A percentile compares a stretch with the other conserved stretches of the same genome.
phyloP scores from a whole-genome alignment of 2,113 vertebrate genomes.

The Pseudorhombus dupliciocellatus region DNA sequence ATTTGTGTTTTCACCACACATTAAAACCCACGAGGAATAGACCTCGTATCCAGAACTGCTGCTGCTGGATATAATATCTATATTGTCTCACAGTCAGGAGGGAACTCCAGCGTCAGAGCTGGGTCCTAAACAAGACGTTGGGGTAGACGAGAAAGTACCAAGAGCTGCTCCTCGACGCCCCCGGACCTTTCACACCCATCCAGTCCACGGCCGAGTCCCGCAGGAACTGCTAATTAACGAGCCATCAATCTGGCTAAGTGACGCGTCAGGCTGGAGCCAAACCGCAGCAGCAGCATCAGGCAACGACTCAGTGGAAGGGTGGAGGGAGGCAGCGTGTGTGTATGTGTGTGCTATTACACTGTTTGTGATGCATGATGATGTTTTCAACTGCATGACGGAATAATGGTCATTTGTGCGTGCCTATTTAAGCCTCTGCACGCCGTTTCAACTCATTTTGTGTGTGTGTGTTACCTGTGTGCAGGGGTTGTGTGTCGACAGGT shows the following conservation, averaged over 20 bases:
- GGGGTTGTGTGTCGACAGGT: not conserved
- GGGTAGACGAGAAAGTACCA: slow-evolving; percentile 7
- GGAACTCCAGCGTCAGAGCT: slow-evolving; percentile 5
- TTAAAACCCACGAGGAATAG: slow-evolving; percentile 51
- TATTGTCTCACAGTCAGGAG: slow-evolving; percentile 6
- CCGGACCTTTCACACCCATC: slow-evolving; percentile 48
- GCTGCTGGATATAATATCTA: slow-evolving; percentile 4
- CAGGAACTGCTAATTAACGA: slow-evolving; percentile 56
- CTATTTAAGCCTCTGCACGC: slow-evolving; percentile 11
- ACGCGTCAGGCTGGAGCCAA: slow-evolving; percentile 50
- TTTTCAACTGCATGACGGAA: slow-evolving; percentile 53
- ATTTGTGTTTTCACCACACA: slow-evolving; percentile 49
- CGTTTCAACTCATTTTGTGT: not conserved
- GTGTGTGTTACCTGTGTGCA: slow-evolving; percentile 7
- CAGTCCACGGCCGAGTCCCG: slow-evolving; percentile 40
- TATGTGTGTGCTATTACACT: slow-evolving; percentile 20
- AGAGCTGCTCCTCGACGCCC: slow-evolving; percentile 20
- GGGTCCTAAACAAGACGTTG: not conserved
- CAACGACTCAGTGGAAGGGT: slow-evolving; percentile 38
- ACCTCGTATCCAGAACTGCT: slow-evolving; percentile 34
- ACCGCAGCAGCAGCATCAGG: slow-evolving; percentile 51
- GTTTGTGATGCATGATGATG: slow-evolving; percentile 62
- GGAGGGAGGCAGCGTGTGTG: slow-evolving; percentile 20
- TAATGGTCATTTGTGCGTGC: slow-evolving; percentile 42
- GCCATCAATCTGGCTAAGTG: slow-evolving; percentile 55